These are phyloP conservation scores for Ptychoptera albimana DNA, from an alignment of 2,888 invertebrate species.

Conservation along the genomic window DNA sequence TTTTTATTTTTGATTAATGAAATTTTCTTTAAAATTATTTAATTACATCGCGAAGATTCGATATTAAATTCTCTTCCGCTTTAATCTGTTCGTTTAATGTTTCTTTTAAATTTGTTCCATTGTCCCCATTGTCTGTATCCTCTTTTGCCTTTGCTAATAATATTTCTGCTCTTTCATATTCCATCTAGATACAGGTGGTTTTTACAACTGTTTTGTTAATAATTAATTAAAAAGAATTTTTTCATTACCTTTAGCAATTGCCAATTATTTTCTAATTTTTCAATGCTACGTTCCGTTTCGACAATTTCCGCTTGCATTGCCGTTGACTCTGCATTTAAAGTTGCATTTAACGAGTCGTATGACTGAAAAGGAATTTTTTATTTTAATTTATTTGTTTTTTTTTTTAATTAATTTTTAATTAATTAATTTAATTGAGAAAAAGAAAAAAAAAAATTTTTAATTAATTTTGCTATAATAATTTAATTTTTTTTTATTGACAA, in stretches of 20 bases:
- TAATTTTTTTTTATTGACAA: too few relatives aligned
- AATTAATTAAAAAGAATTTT: neutral
- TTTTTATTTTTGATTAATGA: neutral
- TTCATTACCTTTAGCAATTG: constrained; percentile 11
- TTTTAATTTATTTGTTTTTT: too few relatives aligned
- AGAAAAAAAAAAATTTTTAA: too few relatives aligned
- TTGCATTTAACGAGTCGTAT: constrained; percentile 11
- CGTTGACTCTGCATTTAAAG: constrained; percentile 11
- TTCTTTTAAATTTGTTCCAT: constrained; percentile 9
- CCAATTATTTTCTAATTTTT: constrained; percentile 12
- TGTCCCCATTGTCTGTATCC: constrained; percentile 8
- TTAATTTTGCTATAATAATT: too few relatives aligned
- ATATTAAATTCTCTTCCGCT: constrained; percentile 11
- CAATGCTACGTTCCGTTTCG: constrained; percentile 11
- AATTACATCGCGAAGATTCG: constrained; percentile 11
- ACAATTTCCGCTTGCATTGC: constrained; percentile 10
- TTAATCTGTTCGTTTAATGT: constrained; percentile 12
- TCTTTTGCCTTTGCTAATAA: constrained; percentile 12
- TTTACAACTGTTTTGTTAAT: neutral
- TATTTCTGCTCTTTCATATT: constrained; percentile 12
- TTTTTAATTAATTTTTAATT: too few relatives aligned
- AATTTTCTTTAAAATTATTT: neutral
- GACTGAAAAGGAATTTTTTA: constrained; percentile 7
- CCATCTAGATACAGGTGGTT: constrained; percentile 8
- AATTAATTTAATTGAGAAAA: too few relatives aligned